Conservation (phyloP, 1,140 invertebrate genomes). For the Acromyrmex heyeri region DNA sequence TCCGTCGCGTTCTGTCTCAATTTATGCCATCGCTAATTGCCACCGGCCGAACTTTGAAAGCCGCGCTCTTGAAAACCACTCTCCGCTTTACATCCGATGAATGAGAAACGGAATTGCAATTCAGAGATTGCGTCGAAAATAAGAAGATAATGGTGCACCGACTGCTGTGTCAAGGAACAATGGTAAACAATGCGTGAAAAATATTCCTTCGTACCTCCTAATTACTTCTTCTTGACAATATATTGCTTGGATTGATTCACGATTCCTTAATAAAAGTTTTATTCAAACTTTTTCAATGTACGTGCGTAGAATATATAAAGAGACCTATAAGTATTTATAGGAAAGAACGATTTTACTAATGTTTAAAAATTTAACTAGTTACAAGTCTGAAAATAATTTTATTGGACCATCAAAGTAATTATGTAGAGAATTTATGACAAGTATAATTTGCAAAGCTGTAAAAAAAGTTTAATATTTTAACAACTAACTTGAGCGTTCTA, state of each 20-base stretch:
- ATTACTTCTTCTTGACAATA: neutral
- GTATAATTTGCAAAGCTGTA: too few species aligned
- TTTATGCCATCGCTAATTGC: constrained; percentile 79
- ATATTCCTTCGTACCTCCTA: neutral
- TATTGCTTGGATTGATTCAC: too few species aligned
- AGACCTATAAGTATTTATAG: neutral
- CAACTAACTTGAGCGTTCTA: too few species aligned
- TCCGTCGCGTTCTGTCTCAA: constrained; percentile 71
- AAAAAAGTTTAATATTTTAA: too few species aligned
- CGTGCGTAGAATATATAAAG: neutral
- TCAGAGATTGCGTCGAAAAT: constrained; percentile 2
- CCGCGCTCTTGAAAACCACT: constrained; percentile 64
- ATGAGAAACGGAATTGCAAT: constrained; percentile 58
- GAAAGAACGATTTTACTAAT: too few species aligned
- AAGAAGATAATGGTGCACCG: neutral
- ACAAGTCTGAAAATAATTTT: too few species aligned
- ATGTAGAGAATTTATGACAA: too few species aligned
- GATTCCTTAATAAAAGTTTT: neutral
- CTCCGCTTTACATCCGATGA: constrained; percentile 70
- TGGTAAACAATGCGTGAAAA: neutral
- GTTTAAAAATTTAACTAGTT: too few species aligned
- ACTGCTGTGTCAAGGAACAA: neutral
- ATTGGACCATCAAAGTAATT: too few species aligned
- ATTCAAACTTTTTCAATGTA: neutral
- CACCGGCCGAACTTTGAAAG: constrained; percentile 70